Conservation (phyloP, 1,140 invertebrate genomes). For the Pectinophora gossypiella region DNA sequence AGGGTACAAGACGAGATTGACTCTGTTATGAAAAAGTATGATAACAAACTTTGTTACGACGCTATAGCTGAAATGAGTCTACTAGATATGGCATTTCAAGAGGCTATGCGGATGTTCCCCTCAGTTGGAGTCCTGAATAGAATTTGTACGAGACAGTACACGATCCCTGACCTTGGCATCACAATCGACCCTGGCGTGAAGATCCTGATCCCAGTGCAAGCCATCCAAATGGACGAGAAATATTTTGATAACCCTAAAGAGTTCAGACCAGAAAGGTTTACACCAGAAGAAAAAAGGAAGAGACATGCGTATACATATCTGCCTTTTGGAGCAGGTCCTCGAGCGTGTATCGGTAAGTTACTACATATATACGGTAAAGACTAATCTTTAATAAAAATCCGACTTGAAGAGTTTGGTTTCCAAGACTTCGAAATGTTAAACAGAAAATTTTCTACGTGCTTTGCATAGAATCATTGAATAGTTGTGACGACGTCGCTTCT, state of each 20-base stretch:
- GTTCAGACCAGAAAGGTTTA: constrained; percentile 76
- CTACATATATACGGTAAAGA: background rate
- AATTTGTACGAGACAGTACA: constrained; percentile 49
- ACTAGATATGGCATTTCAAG: constrained; percentile 45
- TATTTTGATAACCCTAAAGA: constrained; percentile 70
- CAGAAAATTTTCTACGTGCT: too few species aligned
- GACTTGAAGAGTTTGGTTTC: too few species aligned
- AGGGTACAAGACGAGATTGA: constrained; percentile 74
- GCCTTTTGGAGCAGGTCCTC: constrained; percentile 30
- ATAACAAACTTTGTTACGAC: constrained; percentile 45
- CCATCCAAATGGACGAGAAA: constrained; percentile 71
- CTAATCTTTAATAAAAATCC: too few species aligned
- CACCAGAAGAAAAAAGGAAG: constrained; percentile 31
- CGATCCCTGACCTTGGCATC: constrained; percentile 44
- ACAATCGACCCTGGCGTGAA: constrained; percentile 42
- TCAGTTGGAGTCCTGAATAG: constrained; percentile 49
- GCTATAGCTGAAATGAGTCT: constrained; percentile 50
- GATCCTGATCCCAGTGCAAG: constrained; percentile 51
- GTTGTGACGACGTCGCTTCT: too few species aligned
- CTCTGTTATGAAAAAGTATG: constrained; percentile 33
- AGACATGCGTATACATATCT: constrained; percentile 52
- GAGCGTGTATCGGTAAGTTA: constrained; percentile 30
- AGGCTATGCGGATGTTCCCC: constrained; percentile 62
- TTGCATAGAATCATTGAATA: too few species aligned
- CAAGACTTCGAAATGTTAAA: too few species aligned